phyloP scores from a whole-genome alignment of 1,140 invertebrate species.

The Venturia canescens region DNA sequence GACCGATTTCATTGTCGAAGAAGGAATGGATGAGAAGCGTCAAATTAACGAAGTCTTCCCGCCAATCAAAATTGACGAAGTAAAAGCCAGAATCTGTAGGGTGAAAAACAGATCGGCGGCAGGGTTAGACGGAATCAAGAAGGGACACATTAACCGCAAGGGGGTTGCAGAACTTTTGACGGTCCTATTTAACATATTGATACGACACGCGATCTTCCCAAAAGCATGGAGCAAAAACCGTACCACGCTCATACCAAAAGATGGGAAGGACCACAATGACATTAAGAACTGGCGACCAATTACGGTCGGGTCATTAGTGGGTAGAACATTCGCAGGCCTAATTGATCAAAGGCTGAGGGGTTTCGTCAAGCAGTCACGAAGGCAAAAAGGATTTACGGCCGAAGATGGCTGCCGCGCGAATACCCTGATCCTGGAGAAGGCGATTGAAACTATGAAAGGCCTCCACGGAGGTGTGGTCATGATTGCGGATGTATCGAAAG shows the following conservation, averaged over 20 bases:
- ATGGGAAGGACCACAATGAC: too few relatives aligned
- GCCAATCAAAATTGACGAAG: constrained; percentile 11
- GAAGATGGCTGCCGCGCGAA: constrained; percentile 56
- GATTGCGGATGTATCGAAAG: constrained; percentile 48
- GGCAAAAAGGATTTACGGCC: too few relatives aligned
- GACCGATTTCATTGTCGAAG: not conserved
- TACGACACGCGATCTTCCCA: constrained; percentile 47
- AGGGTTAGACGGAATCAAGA: too few relatives aligned
- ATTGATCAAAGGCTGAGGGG: constrained; percentile 53
- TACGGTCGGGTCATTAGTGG: constrained; percentile 54
- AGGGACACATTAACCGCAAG: too few relatives aligned
- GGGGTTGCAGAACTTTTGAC: too few relatives aligned
- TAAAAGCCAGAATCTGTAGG: too few relatives aligned
- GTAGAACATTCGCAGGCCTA: constrained; percentile 55
- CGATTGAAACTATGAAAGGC: constrained; percentile 39
- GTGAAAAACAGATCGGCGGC: too few relatives aligned
- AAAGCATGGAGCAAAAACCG: constrained; percentile 56
- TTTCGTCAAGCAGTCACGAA: constrained; percentile 29
- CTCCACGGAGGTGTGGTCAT: constrained; percentile 26
- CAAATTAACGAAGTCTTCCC: constrained; percentile 17
- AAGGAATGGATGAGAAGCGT: not conserved
- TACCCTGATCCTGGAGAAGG: constrained; percentile 45
- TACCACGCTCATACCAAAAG: too few relatives aligned
- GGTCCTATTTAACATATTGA: constrained; percentile 46
- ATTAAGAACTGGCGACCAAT: too few relatives aligned